Conservation (phyloP, 2,113 vertebrate genomes). For the Mellivora capensis region DNA sequence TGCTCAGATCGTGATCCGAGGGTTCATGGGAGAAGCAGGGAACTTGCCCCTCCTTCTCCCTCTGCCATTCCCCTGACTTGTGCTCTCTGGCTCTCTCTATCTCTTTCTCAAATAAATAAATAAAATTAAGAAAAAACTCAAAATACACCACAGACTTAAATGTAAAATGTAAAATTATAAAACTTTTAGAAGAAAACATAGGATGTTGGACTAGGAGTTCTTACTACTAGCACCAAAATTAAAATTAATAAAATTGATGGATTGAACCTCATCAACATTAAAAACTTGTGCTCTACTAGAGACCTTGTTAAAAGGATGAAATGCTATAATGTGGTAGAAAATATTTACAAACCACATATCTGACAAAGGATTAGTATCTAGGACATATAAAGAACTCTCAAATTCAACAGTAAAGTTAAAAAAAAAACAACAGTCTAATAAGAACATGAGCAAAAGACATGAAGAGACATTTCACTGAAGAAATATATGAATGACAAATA, state of each 20-base stretch:
- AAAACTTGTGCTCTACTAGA: background rate
- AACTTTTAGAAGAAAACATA: background rate
- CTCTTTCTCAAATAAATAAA: background rate
- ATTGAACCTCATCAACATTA: background rate
- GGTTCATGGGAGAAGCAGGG: background rate
- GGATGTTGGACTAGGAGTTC: background rate
- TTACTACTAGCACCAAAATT: background rate
- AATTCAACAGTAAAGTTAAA: background rate
- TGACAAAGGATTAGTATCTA: background rate
- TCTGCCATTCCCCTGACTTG: background rate
- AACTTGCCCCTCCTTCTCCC: background rate
- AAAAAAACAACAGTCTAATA: background rate
- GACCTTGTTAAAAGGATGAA: background rate
- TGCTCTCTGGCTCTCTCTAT: background rate
- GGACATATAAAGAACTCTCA: background rate
- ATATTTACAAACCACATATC: background rate
- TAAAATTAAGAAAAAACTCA: background rate
- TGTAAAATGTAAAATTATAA: background rate
- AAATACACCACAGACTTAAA: background rate
- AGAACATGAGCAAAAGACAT: background rate
- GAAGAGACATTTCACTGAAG: background rate
- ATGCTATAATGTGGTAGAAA: background rate
- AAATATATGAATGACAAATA: background rate
- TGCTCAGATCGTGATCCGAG: background rate
- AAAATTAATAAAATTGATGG: background rate